phyloP scores from a whole-genome alignment of 2,113 vertebrate genomes.

The Catharus bicknelli region DNA sequence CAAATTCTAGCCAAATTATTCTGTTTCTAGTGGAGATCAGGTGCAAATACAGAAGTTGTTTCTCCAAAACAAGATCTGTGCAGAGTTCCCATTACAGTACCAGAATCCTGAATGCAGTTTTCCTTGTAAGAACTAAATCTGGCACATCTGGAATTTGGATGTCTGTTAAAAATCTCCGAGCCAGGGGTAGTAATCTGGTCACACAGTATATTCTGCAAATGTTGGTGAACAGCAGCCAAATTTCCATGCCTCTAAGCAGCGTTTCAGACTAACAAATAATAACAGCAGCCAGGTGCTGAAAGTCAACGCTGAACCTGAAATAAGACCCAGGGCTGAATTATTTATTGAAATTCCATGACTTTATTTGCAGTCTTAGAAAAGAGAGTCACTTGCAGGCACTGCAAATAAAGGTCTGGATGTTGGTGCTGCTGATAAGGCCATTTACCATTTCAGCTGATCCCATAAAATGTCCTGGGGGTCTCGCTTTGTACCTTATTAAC shows the following conservation, averaged over 20 bases:
- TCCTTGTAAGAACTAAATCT: slow-evolving; percentile 10
- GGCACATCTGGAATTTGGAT: slow-evolving; percentile 44
- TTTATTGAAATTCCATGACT: slow-evolving; percentile 83
- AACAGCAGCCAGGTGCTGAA: slow-evolving; percentile 70
- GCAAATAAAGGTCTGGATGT: neutral
- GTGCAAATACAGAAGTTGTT: neutral
- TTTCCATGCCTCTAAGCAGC: slow-evolving; percentile 52
- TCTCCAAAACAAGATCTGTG: neutral
- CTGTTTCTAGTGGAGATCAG: neutral
- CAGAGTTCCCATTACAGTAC: neutral
- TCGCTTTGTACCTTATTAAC: neutral
- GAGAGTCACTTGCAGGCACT: neutral
- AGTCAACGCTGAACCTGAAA: slow-evolving; percentile 72
- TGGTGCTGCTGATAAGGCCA: neutral
- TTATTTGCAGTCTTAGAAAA: slow-evolving; percentile 46
- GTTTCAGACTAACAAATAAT: slow-evolving; percentile 16
- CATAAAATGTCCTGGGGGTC: neutral
- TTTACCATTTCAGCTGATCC: neutral
- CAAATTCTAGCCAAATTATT: slow-evolving; percentile 32
- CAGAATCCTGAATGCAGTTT: neutral
- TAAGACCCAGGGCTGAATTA: slow-evolving; percentile 75
- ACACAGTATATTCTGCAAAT: slow-evolving; percentile 21
- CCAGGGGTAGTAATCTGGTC: slow-evolving; percentile 22
- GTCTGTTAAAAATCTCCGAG: slow-evolving; percentile 41
- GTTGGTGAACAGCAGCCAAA: slow-evolving; percentile 57